Evolutionary conservation across 1,140 invertebrate genomes (phyloP).

Genomic region (Hesperophylax magnus): DNA sequence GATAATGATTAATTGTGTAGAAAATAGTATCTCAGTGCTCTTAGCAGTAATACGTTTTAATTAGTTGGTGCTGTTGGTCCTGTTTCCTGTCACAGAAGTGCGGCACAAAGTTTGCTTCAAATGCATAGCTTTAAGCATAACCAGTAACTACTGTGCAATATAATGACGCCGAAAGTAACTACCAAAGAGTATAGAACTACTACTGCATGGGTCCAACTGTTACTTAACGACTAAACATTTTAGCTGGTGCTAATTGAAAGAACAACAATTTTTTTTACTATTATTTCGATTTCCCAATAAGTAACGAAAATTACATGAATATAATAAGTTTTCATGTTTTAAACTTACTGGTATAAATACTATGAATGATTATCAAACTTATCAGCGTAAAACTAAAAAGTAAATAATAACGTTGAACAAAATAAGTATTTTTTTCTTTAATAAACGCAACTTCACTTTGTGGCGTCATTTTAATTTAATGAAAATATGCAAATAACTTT

Average conservation of each 20-base stretch:
- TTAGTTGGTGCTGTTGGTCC: constrained; percentile 11
- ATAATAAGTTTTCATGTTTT: too few species aligned
- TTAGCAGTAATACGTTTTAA: constrained; percentile 30
- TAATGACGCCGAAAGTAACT: neutral
- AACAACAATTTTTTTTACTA: neutral
- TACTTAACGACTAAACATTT: constrained; percentile 40
- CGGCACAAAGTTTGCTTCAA: constrained; percentile 41
- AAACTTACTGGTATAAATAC: too few species aligned
- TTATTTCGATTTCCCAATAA: too few species aligned
- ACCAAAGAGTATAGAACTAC: too few species aligned
- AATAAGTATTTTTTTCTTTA: too few species aligned
- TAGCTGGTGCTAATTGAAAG: constrained; percentile 7
- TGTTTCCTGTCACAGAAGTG: constrained; percentile 29
- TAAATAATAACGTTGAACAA: too few species aligned
- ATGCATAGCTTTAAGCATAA: constrained; percentile 34
- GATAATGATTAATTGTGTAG: neutral
- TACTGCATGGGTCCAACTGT: neutral
- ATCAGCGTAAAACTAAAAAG: too few species aligned
- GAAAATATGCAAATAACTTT: too few species aligned
- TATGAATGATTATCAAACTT: too few species aligned
- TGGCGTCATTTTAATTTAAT: too few species aligned
- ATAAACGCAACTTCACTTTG: too few species aligned
- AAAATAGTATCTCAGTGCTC: neutral
- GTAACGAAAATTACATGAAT: too few species aligned
- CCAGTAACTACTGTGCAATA: neutral